phyloP scores from a whole-genome alignment of 2,888 invertebrate genomes.

The Anaspis maculata region DNA sequence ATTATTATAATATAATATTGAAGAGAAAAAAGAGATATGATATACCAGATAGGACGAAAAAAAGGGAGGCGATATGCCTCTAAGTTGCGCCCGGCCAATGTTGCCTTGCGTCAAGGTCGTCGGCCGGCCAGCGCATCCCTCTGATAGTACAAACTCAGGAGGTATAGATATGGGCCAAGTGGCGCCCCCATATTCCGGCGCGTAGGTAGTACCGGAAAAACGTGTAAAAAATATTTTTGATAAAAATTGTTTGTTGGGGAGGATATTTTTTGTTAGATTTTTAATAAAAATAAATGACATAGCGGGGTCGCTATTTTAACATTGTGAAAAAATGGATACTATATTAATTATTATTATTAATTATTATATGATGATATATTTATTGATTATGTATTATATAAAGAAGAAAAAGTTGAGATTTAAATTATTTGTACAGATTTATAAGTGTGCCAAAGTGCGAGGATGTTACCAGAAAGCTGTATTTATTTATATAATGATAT shows the following conservation, averaged over 20 bases:
- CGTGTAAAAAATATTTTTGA: slow-evolving; percentile 55
- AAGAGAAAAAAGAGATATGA: no score
- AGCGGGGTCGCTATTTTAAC: slow-evolving; percentile 41
- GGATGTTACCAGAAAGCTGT: slow-evolving; percentile 42
- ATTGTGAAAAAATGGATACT: slow-evolving; percentile 46
- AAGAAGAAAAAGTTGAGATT: slow-evolving; percentile 23
- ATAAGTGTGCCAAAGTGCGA: slow-evolving; percentile 46
- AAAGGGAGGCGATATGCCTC: slow-evolving; percentile 23
- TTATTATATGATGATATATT: slow-evolving; percentile 41
- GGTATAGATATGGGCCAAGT: slow-evolving; percentile 34
- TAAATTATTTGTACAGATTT: slow-evolving; percentile 46
- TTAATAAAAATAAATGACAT: slow-evolving; percentile 34
- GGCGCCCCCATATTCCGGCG: slow-evolving; percentile 26
- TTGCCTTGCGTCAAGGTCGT: slow-evolving; percentile 39
- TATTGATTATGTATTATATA: slow-evolving; percentile 44
- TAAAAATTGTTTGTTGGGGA: slow-evolving; percentile 54
- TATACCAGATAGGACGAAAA: slow-evolving; percentile 35
- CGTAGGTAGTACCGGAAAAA: slow-evolving; percentile 21
- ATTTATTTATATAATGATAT: slow-evolving; percentile 38
- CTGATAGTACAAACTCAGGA: slow-evolving; percentile 44
- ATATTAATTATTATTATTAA: no score
- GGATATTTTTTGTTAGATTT: slow-evolving; percentile 50
- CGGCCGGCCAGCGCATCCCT: no score
- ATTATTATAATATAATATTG: slow-evolving; percentile 21
- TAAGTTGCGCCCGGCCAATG: slow-evolving; percentile 28